phyloP scores from a whole-genome alignment of 23 tunicate genomes.

The Oikopleura albicans region DNA sequence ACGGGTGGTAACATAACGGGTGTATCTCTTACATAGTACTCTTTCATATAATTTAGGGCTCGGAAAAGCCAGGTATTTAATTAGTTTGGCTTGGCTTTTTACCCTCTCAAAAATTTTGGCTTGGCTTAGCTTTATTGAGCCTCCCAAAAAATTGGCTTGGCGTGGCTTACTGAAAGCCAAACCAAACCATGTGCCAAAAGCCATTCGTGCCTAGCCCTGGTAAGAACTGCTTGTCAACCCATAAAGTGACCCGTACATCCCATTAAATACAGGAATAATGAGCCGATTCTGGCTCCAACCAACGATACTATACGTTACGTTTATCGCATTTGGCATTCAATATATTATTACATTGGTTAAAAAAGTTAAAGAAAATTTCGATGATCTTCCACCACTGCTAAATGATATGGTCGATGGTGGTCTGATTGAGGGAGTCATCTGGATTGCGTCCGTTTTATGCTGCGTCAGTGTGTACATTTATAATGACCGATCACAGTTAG shows the following conservation, averaged over 20 bases:
- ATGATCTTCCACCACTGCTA: not conserved
- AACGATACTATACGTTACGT: not conserved
- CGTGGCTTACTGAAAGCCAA: no score
- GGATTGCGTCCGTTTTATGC: not conserved
- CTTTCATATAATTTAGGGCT: no score
- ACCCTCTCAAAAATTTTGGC: no score
- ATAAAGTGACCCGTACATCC: not conserved
- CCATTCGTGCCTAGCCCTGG: no score
- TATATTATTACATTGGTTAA: not conserved
- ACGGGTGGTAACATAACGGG: no score
- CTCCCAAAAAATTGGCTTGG: no score
- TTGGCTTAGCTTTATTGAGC: no score
- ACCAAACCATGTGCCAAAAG: no score
- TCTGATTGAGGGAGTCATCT: not conserved
- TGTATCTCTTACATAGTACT: no score
- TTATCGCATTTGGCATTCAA: not conserved
- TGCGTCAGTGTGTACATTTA: not conserved
- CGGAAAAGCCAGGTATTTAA: no score
- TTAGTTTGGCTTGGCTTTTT: no score
- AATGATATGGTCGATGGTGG: not conserved
- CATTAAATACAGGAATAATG: not conserved
- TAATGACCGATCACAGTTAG: not conserved
- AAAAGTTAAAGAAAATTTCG: not conserved
- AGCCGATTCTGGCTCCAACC: constrained; percentile 10
- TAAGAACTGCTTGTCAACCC: no score